Conservation (phyloP, 2,797 vertebrate genomes). For the Brachymystax lenok region DNA sequence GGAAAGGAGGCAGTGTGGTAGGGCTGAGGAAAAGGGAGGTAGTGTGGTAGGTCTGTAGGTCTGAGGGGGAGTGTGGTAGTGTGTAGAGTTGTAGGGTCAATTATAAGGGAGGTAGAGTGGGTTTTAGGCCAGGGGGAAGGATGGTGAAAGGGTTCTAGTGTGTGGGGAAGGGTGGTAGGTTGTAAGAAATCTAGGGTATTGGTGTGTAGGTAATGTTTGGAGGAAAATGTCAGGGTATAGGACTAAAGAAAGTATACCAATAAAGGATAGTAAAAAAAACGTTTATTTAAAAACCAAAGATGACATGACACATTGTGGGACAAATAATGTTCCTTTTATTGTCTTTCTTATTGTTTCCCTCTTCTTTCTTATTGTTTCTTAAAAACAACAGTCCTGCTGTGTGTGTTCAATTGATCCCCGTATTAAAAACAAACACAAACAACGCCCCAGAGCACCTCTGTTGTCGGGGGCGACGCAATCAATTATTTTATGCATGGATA, state of each 20-base stretch:
- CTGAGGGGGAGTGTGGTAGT: neutral
- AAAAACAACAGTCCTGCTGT: constrained; percentile 53
- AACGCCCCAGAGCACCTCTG: constrained; percentile 62
- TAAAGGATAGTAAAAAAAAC: neutral
- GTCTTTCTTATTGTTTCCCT: constrained; percentile 37
- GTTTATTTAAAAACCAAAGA: neutral
- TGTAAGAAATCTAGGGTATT: neutral
- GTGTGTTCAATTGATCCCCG: constrained; percentile 75
- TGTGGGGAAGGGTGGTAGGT: neutral
- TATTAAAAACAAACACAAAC: constrained; percentile 61
- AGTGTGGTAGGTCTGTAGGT: neutral
- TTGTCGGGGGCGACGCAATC: constrained; percentile 64
- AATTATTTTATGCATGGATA: constrained; percentile 81
- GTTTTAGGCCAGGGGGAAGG: neutral
- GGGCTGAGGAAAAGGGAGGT: neutral
- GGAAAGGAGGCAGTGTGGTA: neutral
- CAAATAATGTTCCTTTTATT: constrained; percentile 25
- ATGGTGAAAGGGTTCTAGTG: neutral
- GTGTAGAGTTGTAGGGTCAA: neutral
- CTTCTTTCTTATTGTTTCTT: constrained; percentile 38
- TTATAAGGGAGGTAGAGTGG: neutral
- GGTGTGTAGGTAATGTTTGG: neutral
- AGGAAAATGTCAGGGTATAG: neutral
- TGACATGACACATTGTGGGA: neutral
- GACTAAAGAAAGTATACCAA: neutral